A percentile compares a stretch with the other conserved stretches of the same genome.
Evolutionary conservation across 2,797 vertebrate species (phyloP).

Genomic region (Taenioides sp.): DNA sequence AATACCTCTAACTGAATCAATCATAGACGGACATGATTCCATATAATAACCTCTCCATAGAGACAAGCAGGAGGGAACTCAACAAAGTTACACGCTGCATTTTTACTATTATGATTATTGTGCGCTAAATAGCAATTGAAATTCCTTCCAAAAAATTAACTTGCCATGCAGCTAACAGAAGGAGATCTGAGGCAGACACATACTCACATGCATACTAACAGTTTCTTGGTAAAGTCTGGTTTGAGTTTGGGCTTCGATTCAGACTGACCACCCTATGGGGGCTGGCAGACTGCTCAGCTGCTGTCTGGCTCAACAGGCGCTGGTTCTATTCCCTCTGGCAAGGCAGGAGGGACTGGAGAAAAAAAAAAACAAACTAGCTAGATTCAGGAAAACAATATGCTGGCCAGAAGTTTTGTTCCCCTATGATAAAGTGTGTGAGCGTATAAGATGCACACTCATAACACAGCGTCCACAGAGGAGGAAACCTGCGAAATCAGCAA

Average conservation of each 20-base stretch:
- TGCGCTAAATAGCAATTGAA: neutral
- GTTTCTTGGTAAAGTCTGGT: conserved; percentile 11
- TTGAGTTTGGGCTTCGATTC: conserved; percentile 41
- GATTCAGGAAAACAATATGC: neutral
- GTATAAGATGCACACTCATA: neutral
- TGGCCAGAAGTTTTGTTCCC: conserved; percentile 14
- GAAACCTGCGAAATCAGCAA: conserved; percentile 5
- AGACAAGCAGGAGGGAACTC: neutral
- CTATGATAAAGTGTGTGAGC: neutral
- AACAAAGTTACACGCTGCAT: neutral
- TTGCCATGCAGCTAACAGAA: neutral
- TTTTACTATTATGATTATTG: conserved; percentile 13
- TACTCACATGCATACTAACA: conserved; percentile 16
- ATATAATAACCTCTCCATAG: neutral
- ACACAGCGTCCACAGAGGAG: neutral
- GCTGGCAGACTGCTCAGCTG: conserved; percentile 26
- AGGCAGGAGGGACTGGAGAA: conserved; percentile 2
- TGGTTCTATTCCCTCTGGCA: conserved; percentile 22
- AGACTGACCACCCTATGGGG: conserved; percentile 51
- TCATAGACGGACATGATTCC: no score
- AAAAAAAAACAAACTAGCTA: no score
- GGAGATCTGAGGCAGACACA: conserved; percentile 1
- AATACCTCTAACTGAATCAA: neutral
- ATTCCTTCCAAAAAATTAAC: conserved; percentile 3
- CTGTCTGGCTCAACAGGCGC: conserved; percentile 44